Evolutionary conservation across 2,113 vertebrate genomes (phyloP), one percentile per base, ranked within the genome.

Genomic region (Emydura subglobosa): DNA sequence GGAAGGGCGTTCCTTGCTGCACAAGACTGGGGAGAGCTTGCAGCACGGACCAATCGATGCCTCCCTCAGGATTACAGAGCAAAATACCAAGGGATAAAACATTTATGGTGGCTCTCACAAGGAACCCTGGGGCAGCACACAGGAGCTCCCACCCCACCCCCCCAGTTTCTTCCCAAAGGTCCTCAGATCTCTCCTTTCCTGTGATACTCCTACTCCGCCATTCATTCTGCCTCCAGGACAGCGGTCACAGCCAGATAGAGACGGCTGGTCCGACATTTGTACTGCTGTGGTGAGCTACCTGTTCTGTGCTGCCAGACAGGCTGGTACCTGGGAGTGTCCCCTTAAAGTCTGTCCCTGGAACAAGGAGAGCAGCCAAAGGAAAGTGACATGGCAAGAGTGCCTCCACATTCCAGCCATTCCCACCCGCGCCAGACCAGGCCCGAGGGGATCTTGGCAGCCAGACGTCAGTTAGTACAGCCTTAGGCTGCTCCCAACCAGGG

Each of bases 391-490:
- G 84, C 47, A 19, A 25, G 27, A 79, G 17, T 31, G 53, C 90
- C 29, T 51, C 27, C 86, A 79, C 11, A 10, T 42, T 1, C 16
- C 34, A 87, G 51, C 78, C 13, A 39, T 5, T 83, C 82, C 86
- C 86, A 85, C 42, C 80, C 68, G 47, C 9, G 4, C 79, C 1
- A 16, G 5, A 44, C 27, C 44, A 7, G 82, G 1, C 1, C 78
- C 1, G 5, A 0, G 3, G 39, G 25, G 5, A 17, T 44, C 3
- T 0, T 22, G 0, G 72, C 83, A 72, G 22, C 88, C 1, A 72
- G 65, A 39, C n/a, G 39, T 10, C 65, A 39, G n/a, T 34, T 34
- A 65, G 31, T 31, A 61, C 29, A 31, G 12, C 59, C 13, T 29
- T 16, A 14, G 59, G 59, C 31, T 31, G 59, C 29, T 34, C 59